These are phyloP conservation scores for Fregata magnificens DNA, from an alignment of 2,113 vertebrate species.

Conservation along the genomic window DNA sequence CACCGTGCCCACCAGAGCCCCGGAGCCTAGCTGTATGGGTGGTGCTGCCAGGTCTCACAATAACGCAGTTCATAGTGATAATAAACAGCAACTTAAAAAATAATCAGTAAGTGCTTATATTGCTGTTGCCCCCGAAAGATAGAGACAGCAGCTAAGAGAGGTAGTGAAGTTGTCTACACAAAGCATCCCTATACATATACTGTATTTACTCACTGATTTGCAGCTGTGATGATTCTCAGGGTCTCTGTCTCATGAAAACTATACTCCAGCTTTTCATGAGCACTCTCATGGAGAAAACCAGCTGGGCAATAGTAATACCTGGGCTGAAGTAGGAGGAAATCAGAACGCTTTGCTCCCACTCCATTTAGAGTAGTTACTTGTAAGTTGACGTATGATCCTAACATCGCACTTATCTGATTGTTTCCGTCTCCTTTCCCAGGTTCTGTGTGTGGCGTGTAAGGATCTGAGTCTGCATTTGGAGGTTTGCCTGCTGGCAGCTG, in stretches of 20 bases:
- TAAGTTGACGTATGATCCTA: background rate
- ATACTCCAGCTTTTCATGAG: background rate
- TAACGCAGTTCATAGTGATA: background rate
- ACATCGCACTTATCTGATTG: background rate
- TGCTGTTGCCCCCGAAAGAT: background rate
- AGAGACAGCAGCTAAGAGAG: background rate
- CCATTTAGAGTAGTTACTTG: background rate
- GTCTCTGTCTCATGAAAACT: background rate
- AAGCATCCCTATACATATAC: background rate
- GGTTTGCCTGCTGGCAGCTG: background rate
- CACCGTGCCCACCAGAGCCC: background rate
- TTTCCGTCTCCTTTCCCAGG: background rate
- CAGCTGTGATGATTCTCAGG: background rate
- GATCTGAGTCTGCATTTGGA: background rate
- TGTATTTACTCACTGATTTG: background rate
- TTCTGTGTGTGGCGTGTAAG: background rate
- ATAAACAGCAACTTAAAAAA: background rate
- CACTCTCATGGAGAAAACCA: background rate
- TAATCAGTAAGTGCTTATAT: background rate
- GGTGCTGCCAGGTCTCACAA: background rate
- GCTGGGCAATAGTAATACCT: background rate
- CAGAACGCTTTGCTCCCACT: background rate
- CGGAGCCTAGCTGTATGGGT: background rate
- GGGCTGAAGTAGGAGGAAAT: background rate
- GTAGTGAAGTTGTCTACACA: rapidly evolving